These are phyloP conservation scores for Sturmia bella DNA, from an alignment of 2,888 invertebrate genomes.

Conservation along the genomic window DNA sequence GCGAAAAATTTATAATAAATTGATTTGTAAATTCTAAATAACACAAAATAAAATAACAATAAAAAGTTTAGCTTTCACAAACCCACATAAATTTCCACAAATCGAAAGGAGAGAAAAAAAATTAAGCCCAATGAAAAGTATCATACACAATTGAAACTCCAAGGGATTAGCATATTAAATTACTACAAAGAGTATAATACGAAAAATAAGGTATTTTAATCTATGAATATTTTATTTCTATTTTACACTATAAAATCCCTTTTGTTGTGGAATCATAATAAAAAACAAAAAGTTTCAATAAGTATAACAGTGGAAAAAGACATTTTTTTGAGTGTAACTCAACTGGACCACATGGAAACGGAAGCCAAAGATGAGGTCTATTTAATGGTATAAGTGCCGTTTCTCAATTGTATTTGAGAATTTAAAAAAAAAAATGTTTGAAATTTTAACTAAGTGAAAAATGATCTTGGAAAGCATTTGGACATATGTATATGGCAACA, in stretches of 20 bases:
- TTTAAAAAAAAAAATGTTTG: no score
- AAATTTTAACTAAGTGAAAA: no score
- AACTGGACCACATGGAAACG: slow-evolving; percentile 34
- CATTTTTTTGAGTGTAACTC: no score
- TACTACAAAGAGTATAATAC: slow-evolving; percentile 31
- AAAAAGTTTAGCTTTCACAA: slow-evolving; percentile 37
- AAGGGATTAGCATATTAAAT: slow-evolving; percentile 68
- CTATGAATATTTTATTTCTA: slow-evolving; percentile 61
- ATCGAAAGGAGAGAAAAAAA: slow-evolving; percentile 23
- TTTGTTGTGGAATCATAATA: slow-evolving; percentile 26
- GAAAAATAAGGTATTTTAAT: slow-evolving; percentile 44
- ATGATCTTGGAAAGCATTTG: no score
- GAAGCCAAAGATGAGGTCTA: no score
- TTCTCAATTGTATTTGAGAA: no score
- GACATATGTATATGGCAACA: no score
- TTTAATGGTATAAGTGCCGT: no score
- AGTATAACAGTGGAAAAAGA: slow-evolving; percentile 3
- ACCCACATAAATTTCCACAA: slow-evolving; percentile 41
- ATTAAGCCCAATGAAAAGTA: slow-evolving; percentile 29
- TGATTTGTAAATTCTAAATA: slow-evolving; percentile 64
- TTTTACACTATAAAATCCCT: slow-evolving; percentile 61
- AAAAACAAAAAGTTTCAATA: slow-evolving; percentile 5
- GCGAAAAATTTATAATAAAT: slow-evolving; percentile 66
- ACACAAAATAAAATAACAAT: slow-evolving; percentile 39
- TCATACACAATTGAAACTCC: slow-evolving; percentile 62